Percentiles rank a stretch among this genome's conserved stretches.
These are phyloP conservation scores for Jordanella pulchra DNA, from an alignment of 2,797 vertebrate genomes.

Conservation along the genomic window DNA sequence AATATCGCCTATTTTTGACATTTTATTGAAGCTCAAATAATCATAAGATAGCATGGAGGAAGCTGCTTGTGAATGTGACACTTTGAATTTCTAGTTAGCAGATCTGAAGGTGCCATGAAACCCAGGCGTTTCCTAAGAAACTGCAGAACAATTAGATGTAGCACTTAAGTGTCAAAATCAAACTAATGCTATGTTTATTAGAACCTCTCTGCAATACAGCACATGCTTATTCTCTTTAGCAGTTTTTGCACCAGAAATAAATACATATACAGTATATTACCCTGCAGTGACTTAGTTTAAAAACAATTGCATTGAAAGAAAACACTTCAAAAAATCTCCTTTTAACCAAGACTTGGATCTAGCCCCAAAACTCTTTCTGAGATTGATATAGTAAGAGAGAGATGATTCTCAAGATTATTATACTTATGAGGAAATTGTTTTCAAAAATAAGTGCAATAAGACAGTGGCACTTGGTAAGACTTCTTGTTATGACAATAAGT, in stretches of 20 bases:
- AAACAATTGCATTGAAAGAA: not conserved
- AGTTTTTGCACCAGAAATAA: not conserved
- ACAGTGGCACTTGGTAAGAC: too few relatives aligned
- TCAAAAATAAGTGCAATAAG: too few relatives aligned
- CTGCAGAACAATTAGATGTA: not conserved
- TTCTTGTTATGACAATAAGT: too few relatives aligned
- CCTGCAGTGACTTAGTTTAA: not conserved
- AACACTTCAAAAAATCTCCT: too few relatives aligned
- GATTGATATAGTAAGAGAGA: too few relatives aligned
- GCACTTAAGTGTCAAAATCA: constrained; percentile 8
- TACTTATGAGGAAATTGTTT: too few relatives aligned
- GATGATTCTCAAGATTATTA: too few relatives aligned
- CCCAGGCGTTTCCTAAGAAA: constrained; percentile 7
- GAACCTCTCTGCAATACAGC: not conserved
- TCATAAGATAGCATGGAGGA: constrained; percentile 6
- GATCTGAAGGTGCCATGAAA: constrained; percentile 18
- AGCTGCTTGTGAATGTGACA: not conserved
- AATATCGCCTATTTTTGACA: not conserved
- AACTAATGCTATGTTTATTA: not conserved
- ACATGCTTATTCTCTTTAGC: not conserved
- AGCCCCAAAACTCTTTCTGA: too few relatives aligned
- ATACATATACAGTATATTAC: not conserved
- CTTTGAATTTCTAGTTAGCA: constrained; percentile 11
- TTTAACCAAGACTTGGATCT: too few relatives aligned
- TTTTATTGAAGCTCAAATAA: not conserved